Percentiles rank a stretch among this genome's conserved stretches.
Evolutionary conservation across 2,113 vertebrate genomes (phyloP).

Genomic region (Archilochus colubris): DNA sequence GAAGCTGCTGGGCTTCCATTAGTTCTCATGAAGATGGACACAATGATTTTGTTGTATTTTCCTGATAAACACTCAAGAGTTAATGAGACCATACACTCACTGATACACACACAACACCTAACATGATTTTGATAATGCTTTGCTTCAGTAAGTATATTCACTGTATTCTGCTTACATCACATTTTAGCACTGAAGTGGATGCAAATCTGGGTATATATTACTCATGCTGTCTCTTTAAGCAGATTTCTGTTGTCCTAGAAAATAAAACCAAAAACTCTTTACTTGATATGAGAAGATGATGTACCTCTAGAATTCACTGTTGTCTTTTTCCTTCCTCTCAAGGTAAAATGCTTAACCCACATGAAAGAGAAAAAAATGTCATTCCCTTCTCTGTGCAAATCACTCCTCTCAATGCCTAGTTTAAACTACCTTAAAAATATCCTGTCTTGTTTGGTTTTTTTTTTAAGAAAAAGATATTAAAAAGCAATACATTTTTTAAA

Average conservation of each 20-base stretch:
- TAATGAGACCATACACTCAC: background rate
- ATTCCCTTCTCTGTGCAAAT: background rate
- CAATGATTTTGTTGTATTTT: background rate
- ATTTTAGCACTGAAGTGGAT: background rate
- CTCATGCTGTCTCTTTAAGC: background rate
- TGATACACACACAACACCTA: background rate
- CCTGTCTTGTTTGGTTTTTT: conserved; percentile 1
- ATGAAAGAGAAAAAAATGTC: background rate
- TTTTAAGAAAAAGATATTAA: conserved; percentile 17
- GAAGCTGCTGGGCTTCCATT: background rate
- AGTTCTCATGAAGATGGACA: background rate
- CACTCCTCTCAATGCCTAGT: conserved; percentile 15
- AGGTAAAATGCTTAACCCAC: background rate
- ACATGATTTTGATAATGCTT: accelerated
- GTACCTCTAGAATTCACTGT: background rate
- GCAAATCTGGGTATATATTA: background rate
- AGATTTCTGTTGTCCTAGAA: background rate
- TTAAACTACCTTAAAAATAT: conserved; percentile 33
- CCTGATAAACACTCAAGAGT: background rate
- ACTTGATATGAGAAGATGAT: background rate
- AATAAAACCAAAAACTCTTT: background rate
- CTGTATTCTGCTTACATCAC: background rate
- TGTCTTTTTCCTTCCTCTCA: background rate
- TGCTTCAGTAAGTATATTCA: background rate
- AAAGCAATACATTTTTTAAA: conserved; percentile 25